These are phyloP conservation scores for Pseudorhombus dupliciocellatus DNA, from an alignment of 2,113 vertebrate species.

Conservation along the genomic window DNA sequence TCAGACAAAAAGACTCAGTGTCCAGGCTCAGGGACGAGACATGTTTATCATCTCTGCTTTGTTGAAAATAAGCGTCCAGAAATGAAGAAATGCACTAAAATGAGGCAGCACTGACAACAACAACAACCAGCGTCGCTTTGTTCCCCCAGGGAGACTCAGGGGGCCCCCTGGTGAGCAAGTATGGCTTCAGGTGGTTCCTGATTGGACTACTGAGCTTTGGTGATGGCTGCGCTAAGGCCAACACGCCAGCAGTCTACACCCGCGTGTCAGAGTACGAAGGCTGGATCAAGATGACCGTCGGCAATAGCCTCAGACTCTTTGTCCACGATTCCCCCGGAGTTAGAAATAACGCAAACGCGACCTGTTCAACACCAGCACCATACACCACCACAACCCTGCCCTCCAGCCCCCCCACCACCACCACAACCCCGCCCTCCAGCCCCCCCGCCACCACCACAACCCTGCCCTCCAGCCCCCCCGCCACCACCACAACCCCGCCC, in stretches of 20 bases:
- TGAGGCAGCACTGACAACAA: too few relatives aligned
- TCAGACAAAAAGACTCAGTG: too few relatives aligned
- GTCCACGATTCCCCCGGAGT: fast-evolving
- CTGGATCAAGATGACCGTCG: slow-evolving; percentile 76
- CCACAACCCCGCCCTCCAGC: neutral
- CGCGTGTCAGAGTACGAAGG: slow-evolving; percentile 81
- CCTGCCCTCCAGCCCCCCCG: neutral
- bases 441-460: neutral
- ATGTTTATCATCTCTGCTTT: too few relatives aligned
- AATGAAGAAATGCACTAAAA: too few relatives aligned
- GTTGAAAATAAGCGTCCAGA: too few relatives aligned
- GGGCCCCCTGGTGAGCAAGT: slow-evolving; percentile 72
- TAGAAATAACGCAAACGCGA: neutral
- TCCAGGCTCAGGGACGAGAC: too few relatives aligned
- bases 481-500: neutral
- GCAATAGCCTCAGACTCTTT: neutral
- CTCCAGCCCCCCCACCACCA: too few relatives aligned
- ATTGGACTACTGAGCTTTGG: slow-evolving; percentile 87
- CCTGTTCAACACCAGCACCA: neutral
- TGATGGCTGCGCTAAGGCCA: slow-evolving; percentile 78
- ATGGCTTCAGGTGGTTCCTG: slow-evolving; percentile 63
- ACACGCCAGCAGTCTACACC: slow-evolving; percentile 85
- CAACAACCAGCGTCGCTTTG: neutral
- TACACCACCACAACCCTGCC: too few relatives aligned
- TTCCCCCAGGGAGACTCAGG: slow-evolving; percentile 60